Evolutionary conservation across 2,888 invertebrate genomes (phyloP).

Genomic region (Eretmocerus hayati): DNA sequence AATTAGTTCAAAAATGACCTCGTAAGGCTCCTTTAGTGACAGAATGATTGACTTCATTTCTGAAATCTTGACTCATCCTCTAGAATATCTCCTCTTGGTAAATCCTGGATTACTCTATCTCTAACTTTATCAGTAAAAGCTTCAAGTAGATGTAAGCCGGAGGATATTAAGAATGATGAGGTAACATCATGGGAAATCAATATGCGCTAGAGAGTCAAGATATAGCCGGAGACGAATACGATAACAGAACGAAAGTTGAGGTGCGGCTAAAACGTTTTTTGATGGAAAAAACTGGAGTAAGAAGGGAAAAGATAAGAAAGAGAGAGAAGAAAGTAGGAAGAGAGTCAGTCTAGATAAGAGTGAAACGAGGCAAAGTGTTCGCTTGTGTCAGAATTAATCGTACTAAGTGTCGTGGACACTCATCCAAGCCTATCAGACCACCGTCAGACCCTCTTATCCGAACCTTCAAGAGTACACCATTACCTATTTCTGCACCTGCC

Average conservation of each 20-base stretch:
- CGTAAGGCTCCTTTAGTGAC: no score
- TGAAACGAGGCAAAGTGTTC: not conserved
- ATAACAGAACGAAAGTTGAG: conserved; percentile 25
- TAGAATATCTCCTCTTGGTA: not conserved
- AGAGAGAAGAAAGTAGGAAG: conserved; percentile 19
- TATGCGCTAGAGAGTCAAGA: conserved; percentile 4
- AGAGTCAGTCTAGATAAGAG: not conserved
- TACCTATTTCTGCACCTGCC: conserved; percentile 8
- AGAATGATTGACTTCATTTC: no score
- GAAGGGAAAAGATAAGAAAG: not conserved
- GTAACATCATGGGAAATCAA: conserved; percentile 26
- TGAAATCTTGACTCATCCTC: no score
- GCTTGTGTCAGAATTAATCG: conserved; percentile 36
- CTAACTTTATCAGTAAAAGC: conserved; percentile 1
- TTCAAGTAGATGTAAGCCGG: not conserved
- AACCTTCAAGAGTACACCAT: not conserved
- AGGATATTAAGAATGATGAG: conserved; percentile 14
- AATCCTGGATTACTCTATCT: conserved; percentile 11
- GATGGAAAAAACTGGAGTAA: conserved; percentile 1
- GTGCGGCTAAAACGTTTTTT: conserved; percentile 25
- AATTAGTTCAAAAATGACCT: no score
- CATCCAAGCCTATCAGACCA: conserved; percentile 33
- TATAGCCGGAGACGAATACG: conserved; percentile 14
- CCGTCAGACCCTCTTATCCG: conserved; percentile 20
- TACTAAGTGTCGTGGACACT: conserved; percentile 31